These are phyloP conservation scores for Agrypnus murinus DNA, from an alignment of 2,888 invertebrate species.

Conservation along the genomic window DNA sequence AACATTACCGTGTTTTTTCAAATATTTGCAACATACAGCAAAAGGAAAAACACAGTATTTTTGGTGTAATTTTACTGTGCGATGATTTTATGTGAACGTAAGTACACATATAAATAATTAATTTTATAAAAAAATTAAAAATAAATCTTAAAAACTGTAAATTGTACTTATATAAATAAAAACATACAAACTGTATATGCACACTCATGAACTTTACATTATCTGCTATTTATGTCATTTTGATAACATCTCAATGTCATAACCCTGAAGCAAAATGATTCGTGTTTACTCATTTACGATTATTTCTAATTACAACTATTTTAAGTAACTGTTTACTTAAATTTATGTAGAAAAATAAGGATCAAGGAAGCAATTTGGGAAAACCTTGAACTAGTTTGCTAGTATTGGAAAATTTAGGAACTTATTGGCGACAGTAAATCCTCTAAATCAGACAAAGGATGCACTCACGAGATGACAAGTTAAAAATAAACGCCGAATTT, in stretches of 20 bases:
- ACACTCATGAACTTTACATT: slow-evolving; percentile 34
- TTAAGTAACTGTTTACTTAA: slow-evolving; percentile 29
- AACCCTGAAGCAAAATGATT: slow-evolving; percentile 12
- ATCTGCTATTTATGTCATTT: slow-evolving; percentile 39
- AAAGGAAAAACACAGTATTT: too few relatives aligned
- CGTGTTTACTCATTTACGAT: slow-evolving; percentile 30
- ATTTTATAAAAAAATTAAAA: too few relatives aligned
- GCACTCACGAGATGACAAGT: slow-evolving; percentile 21
- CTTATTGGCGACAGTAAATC: slow-evolving; percentile 26
- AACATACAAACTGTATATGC: background rate
- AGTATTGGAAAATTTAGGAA: slow-evolving; percentile 31
- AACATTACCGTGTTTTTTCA: too few relatives aligned
- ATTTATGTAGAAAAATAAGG: slow-evolving; percentile 8
- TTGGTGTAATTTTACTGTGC: too few relatives aligned
- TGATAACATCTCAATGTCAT: slow-evolving; percentile 41
- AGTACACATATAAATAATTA: too few relatives aligned
- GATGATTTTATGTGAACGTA: too few relatives aligned
- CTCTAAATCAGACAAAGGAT: slow-evolving; percentile 32
- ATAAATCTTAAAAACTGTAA: too few relatives aligned
- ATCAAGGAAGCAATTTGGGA: background rate
- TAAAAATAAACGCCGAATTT: slow-evolving; percentile 38
- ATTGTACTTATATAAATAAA: too few relatives aligned
- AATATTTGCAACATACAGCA: too few relatives aligned
- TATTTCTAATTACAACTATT: slow-evolving; percentile 27
- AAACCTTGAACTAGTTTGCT: slow-evolving; percentile 39